These are phyloP conservation scores for Macrosteles quadrilineatus DNA, from an alignment of 1,140 invertebrate genomes.

Conservation along the genomic window DNA sequence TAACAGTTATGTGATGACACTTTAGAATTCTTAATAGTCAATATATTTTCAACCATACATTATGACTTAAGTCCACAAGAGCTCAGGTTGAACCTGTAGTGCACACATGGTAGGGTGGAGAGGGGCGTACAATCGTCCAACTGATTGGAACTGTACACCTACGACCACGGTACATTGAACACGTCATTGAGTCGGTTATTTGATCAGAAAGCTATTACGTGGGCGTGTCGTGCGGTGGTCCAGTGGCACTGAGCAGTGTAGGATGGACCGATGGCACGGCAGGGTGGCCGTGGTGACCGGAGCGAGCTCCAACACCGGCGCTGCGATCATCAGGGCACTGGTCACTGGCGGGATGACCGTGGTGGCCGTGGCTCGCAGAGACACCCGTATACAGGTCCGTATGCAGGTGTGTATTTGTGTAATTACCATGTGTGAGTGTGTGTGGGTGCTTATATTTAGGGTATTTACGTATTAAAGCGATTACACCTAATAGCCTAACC, in stretches of 20 bases:
- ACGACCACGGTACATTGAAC: slow-evolving; percentile 14
- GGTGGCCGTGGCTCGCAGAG: slow-evolving; percentile 59
- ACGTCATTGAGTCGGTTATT: slow-evolving; percentile 20
- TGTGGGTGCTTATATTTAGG: neutral
- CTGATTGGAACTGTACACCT: neutral
- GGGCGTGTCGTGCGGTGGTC: neutral
- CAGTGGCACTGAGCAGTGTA: neutral
- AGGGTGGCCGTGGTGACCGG: slow-evolving; percentile 64
- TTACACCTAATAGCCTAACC: no score
- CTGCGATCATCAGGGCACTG: slow-evolving; percentile 52
- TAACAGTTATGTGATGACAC: no score
- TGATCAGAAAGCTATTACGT: slow-evolving; percentile 9
- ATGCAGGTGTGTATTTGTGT: slow-evolving; percentile 9
- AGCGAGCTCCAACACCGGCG: slow-evolving; percentile 64
- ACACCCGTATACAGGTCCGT: slow-evolving; percentile 53
- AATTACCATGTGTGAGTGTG: neutral
- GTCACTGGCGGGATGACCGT: slow-evolving; percentile 59
- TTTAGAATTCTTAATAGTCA: no score
- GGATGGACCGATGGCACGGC: slow-evolving; percentile 58
- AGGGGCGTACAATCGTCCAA: neutral
- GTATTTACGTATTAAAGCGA: no score
- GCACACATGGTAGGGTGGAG: no score
- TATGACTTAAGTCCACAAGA: no score
- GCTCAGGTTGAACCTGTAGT: no score
- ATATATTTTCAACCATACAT: no score